Percentiles rank a stretch among this genome's conserved stretches.
Conservation (phyloP, 2,888 invertebrate genomes). For the Rhabditophanes sp. region DNA sequence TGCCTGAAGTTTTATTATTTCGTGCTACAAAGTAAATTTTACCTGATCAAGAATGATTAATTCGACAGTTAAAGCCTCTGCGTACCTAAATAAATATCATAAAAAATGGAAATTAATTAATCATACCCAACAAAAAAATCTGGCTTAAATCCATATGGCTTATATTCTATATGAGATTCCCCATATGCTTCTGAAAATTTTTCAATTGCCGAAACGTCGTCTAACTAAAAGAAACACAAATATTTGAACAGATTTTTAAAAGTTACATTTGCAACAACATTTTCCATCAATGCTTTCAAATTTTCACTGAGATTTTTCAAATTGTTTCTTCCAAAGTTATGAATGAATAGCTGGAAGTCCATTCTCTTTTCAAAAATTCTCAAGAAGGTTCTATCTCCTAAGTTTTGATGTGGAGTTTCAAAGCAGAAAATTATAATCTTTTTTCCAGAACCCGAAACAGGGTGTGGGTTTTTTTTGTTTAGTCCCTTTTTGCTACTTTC, state of each 20-base stretch:
- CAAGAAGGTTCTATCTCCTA: constrained; percentile 23
- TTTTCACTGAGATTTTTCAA: constrained; percentile 23
- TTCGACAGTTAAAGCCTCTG: constrained; percentile 41
- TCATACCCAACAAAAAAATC: constrained; percentile 44
- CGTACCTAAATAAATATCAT: too few species aligned
- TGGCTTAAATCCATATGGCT: constrained; percentile 39
- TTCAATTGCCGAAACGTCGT: constrained; percentile 31
- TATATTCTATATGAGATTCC: constrained; percentile 35
- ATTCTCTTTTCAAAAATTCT: constrained; percentile 40
- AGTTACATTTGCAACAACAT: constrained; percentile 30
- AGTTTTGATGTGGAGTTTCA: constrained; percentile 38
- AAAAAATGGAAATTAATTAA: too few species aligned
- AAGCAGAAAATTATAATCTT: constrained; percentile 36
- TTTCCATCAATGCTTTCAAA: constrained; percentile 31
- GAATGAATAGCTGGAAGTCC: constrained; percentile 32
- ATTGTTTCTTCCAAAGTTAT: constrained; percentile 28
- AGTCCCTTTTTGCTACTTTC: too few species aligned
- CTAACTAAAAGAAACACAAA: constrained; percentile 26
- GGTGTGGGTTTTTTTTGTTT: too few species aligned
- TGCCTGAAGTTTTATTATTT: constrained; percentile 1
- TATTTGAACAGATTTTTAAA: background rate
- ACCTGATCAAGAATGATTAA: constrained; percentile 39
- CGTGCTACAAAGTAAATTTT: constrained; percentile 5
- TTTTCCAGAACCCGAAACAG: constrained; percentile 9
- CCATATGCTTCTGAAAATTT: constrained; percentile 27